phyloP scores from a whole-genome alignment of 2,797 vertebrate species.

The Sylvilagus floridanus region DNA sequence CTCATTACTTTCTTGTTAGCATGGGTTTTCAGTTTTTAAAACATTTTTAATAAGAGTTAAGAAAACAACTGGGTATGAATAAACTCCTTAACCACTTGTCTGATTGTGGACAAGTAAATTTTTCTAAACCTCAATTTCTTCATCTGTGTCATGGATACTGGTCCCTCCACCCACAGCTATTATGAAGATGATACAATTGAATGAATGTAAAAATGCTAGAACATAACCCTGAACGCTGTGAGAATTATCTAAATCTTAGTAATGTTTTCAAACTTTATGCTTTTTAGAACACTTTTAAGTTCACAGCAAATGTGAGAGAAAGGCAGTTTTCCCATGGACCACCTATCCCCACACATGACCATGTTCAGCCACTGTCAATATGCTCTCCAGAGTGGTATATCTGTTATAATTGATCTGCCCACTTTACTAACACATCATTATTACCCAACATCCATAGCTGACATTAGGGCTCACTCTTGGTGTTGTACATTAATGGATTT shows the following conservation, averaged over 20 bases:
- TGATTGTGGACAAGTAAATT: neutral
- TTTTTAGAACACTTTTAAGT: neutral
- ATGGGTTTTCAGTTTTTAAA: neutral
- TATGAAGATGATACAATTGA: neutral
- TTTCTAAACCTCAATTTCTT: constrained; percentile 3
- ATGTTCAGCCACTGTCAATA: neutral
- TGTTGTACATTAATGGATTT: neutral
- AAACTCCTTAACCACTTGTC: neutral
- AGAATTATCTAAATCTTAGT: neutral
- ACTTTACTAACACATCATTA: neutral
- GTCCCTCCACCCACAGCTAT: neutral
- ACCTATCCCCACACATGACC: neutral
- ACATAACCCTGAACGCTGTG: neutral
- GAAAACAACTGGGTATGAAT: neutral
- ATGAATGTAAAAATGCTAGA: neutral
- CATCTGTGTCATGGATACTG: neutral
- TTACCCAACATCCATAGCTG: neutral
- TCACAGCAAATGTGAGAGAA: neutral
- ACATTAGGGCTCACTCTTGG: neutral
- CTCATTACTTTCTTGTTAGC: neutral
- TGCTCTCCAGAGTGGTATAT: neutral
- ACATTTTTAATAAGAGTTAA: neutral
- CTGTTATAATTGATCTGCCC: neutral
- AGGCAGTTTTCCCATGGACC: neutral
- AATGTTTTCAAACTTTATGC: neutral